phyloP scores from a whole-genome alignment of 30 jellyfish, hydroid and myxozoan species.

The Morbakka virulenta region DNA sequence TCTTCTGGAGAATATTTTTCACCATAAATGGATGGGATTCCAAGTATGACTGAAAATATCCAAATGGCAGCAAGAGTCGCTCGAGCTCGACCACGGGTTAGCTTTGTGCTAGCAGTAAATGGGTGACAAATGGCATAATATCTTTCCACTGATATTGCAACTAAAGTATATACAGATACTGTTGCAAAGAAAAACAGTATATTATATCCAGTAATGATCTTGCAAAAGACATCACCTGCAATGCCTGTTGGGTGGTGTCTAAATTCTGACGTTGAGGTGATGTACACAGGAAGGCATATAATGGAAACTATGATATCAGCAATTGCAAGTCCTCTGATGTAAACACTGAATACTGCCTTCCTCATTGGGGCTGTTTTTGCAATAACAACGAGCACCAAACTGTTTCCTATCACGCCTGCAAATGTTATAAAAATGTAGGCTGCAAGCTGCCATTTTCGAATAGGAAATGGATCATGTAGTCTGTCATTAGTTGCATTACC shows the following conservation, averaged over 20 bases:
- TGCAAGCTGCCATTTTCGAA: constrained; percentile 55
- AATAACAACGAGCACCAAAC: constrained; percentile 43
- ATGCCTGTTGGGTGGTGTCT: constrained; percentile 58
- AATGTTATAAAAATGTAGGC: constrained; percentile 30
- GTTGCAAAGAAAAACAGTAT: constrained; percentile 74
- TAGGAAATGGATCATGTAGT: constrained; percentile 65
- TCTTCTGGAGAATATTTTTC: constrained; percentile 44
- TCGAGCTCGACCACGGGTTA: constrained; percentile 43
- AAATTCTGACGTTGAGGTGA: constrained; percentile 56
- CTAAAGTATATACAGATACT: constrained; percentile 66
- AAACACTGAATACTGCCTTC: constrained; percentile 54
- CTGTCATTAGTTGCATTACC: too few species aligned
- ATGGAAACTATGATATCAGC: constrained; percentile 60
- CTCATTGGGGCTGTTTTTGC: constrained; percentile 27
- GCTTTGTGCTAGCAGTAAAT: constrained; percentile 37
- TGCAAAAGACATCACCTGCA: constrained; percentile 68
- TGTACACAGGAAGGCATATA: constrained; percentile 54
- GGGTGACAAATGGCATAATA: constrained; percentile 66
- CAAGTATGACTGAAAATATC: constrained; percentile 50
- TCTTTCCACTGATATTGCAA: constrained; percentile 69
- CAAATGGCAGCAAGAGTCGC: constrained; percentile 21
- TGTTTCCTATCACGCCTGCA: constrained; percentile 53
- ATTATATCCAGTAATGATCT: constrained; percentile 60
- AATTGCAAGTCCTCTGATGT: constrained; percentile 52
- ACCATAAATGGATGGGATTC: constrained; percentile 45